Evolutionary conservation across 2,888 invertebrate species (phyloP), one percentile per base, ranked within the genome.

Genomic region (Calliopum simillimum): DNA sequence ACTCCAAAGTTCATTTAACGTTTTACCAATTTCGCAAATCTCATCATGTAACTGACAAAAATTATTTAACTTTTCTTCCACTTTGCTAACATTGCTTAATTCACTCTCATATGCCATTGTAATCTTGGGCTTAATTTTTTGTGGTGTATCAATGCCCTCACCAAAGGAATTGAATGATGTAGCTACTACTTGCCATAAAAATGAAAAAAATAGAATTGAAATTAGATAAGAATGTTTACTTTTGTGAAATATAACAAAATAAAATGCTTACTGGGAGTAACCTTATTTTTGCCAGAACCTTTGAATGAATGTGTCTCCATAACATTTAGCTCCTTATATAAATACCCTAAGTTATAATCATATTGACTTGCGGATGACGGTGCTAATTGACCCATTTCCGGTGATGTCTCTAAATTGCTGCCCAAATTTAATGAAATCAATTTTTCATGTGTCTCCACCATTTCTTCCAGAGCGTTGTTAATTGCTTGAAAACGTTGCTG

Each of bases 31-130:
- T 76, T 86, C 86, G 70, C 86, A 86, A 49, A 86, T 81, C 76
- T 86, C 86, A 76, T 86, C 86, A 62, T 86, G 86, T 43, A 86
- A 71, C 71, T 85, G 85, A 49, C 86, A 86, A n/a, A 86, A 77
- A 71, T 81, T 83, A 64, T 84, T 85, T 4, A 86, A 74, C 72
- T 85, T 85, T 12, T 79, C 81, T 70, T 86, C 86, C 68, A 85
- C 81, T 72, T 84, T 84, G 5, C 74, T 65, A 2, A 79, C 77
- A 74, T 85, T 80, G 55, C 74, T 79, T 23, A 85, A 71, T 69
- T 84, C 84, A 68, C 82, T 85, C 66, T 82, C 80, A 56, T 78
- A 77, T 0, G 74, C 75, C 77, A 80, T 75, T 49, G 79, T 76
- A 2, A 74, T 68, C 16, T 75, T 43, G 5, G 19, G 59, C 14